phyloP scores from a whole-genome alignment of 1,140 invertebrate genomes.

The Macrobrachium rosenbergii region DNA sequence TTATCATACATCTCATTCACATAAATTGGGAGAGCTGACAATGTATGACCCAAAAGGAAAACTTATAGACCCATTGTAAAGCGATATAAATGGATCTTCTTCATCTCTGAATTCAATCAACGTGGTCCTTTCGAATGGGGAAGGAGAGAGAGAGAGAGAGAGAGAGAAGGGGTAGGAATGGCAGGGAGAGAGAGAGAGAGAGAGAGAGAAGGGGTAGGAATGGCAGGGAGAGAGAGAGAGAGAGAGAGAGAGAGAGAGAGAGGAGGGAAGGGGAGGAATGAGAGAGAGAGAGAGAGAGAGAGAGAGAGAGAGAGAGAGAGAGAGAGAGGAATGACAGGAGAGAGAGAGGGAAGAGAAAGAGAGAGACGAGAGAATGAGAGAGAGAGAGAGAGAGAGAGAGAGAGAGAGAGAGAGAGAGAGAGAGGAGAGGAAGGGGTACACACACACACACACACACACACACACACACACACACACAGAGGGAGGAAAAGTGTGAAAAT shows the following conservation, averaged over 20 bases:
- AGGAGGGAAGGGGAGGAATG: background rate
- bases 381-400: slow-evolving; percentile 24
- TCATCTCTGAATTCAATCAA: background rate
- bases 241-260: background rate
- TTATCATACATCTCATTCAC: too few species aligned
- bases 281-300: slow-evolving; percentile 26
- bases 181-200: too few species aligned
- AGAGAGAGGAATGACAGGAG: background rate
- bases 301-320: slow-evolving; percentile 20
- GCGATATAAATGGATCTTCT: background rate
- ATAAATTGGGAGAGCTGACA: background rate
- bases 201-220: background rate
- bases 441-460: too few species aligned
- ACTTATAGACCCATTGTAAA: background rate
- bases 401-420: slow-evolving; percentile 30
- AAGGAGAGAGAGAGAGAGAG: too few species aligned
- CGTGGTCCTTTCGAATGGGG: too few species aligned
- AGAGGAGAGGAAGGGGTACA: slow-evolving; percentile 13
- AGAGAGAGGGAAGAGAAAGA: background rate
- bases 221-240: background rate
- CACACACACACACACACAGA: too few species aligned
- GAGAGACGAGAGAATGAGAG: background rate
- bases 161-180: too few species aligned
- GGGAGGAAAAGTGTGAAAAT: too few species aligned
- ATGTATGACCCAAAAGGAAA: background rate